A percentile compares a stretch with the other conserved stretches of the same genome.
Conservation (phyloP, 2,888 invertebrate genomes). For the Xanthia togata region DNA sequence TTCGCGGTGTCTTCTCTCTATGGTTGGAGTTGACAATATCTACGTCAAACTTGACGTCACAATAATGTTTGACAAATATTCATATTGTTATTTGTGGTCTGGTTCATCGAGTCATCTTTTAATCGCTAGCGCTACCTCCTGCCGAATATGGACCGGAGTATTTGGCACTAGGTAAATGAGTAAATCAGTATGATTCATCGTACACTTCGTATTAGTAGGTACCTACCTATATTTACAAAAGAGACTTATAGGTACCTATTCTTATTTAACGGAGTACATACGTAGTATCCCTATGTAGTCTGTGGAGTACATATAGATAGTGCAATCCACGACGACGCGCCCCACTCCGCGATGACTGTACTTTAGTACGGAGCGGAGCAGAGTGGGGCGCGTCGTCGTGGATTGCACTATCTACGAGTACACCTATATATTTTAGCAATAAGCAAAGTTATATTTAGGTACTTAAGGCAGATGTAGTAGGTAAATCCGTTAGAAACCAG, state of each 20-base stretch:
- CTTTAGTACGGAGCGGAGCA: too few relatives aligned
- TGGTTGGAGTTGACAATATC: conserved; percentile 19
- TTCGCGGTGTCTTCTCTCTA: too few relatives aligned
- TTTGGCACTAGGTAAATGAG: conserved; percentile 21
- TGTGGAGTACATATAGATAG: too few relatives aligned
- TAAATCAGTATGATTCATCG: conserved; percentile 40
- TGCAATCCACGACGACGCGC: too few relatives aligned
- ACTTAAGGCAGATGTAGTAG: neutral
- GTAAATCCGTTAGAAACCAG: neutral
- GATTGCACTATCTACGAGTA: too few relatives aligned
- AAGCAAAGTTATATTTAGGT: neutral
- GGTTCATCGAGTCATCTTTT: conserved; percentile 22
- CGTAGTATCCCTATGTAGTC: too few relatives aligned
- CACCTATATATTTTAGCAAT: neutral
- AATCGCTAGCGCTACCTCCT: neutral
- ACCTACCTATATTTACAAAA: neutral
- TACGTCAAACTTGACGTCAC: conserved; percentile 27
- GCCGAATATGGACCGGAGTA: conserved; percentile 23
- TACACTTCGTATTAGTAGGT: neutral
- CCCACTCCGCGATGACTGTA: too few relatives aligned
- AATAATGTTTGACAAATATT: conserved; percentile 38
- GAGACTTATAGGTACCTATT: neutral
- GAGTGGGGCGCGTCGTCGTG: too few relatives aligned
- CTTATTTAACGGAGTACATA: neutral
- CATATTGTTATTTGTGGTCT: conserved; percentile 22